phyloP scores from a whole-genome alignment of 2,888 invertebrate genomes.

The Drosophila fungiperda region DNA sequence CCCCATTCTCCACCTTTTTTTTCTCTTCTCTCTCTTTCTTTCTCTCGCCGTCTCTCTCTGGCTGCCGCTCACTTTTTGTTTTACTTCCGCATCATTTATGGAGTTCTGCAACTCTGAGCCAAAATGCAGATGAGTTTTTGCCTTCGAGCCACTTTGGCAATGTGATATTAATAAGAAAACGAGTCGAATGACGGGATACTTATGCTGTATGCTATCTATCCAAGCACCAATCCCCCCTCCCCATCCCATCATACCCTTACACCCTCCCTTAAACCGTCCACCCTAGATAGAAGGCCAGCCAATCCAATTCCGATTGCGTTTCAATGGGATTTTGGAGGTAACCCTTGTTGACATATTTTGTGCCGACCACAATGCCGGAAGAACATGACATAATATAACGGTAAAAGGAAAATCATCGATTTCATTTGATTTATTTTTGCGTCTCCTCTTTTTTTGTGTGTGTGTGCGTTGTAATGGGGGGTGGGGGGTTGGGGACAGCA shows the following conservation, averaged over 20 bases:
- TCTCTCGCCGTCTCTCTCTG: not conserved
- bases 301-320: slow-evolving; percentile 18
- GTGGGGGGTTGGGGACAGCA: slow-evolving; percentile 3
- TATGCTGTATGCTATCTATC: slow-evolving; percentile 8
- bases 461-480: not conserved
- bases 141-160: slow-evolving; percentile 17
- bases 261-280: too few relatives aligned
- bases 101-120: slow-evolving; percentile 53
- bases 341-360: slow-evolving; percentile 52
- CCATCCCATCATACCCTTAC: too few relatives aligned
- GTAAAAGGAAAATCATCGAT: slow-evolving; percentile 81
- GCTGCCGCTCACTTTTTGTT: slow-evolving; percentile 18
- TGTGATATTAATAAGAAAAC: slow-evolving; percentile 31
- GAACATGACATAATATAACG: slow-evolving; percentile 78
- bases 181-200: slow-evolving; percentile 17
- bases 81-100: slow-evolving; percentile 65
- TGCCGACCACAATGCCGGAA: slow-evolving; percentile 49
- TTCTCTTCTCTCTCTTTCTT: not conserved
- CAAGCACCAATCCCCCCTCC: too few relatives aligned
- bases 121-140: slow-evolving; percentile 60
- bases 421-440: slow-evolving; percentile 76
- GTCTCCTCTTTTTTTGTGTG: slow-evolving; percentile 14
- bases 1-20: slow-evolving; percentile 21
- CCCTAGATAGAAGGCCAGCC: not conserved
- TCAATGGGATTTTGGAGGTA: slow-evolving; percentile 32